Evolutionary conservation across 1,140 invertebrate species (phyloP), one percentile per base, ranked within the genome.

Genomic region (Chrysomallon squamiferum): DNA sequence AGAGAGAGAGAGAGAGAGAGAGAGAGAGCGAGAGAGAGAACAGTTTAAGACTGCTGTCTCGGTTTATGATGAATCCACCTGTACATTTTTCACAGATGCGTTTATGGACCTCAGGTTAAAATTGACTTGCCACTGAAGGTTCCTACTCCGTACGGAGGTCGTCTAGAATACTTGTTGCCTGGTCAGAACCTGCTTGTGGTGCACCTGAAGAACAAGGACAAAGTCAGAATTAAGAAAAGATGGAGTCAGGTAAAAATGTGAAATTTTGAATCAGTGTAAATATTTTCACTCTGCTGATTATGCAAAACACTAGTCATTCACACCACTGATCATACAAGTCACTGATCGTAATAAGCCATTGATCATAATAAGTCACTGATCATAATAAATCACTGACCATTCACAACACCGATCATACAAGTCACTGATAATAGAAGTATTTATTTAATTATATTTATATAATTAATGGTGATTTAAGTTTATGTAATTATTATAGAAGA

Each of bases 171-270:
- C 94, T 93, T 92, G 0, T 86, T 99, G 27, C 97, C 97, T 1
- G 97, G 97, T 47, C 97, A 96, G 85, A 99, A 96, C 1, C 96
- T 96, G 84, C 94, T 99, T 89, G 93, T 97, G 63, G 94, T 95
- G 35, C 97, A 99, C 85, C 87, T 99, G 61, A 99, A 99, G 85
- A 96, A 99, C 81, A 99, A 98, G 82, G 90, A 91, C 76, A 95
- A 95, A 76, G 98, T 99, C 81, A 89, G 97, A 80, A 95, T 97
- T 87, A 92, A 95, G 77, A 88, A 88, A 71, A 66, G 87, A 59
- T 87, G 86, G 86, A 85, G 83, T 60, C 86, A 87, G 78, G 85
- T 84, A 41, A 58, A 43, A 43, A 3, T 33, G 27, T 35, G 6
- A 5, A 18, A 52, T 52, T 18, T n/a, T 11, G 11, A 52, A 15